phyloP scores from a whole-genome alignment of 2,113 vertebrate genomes.

The Fregata magnificens region DNA sequence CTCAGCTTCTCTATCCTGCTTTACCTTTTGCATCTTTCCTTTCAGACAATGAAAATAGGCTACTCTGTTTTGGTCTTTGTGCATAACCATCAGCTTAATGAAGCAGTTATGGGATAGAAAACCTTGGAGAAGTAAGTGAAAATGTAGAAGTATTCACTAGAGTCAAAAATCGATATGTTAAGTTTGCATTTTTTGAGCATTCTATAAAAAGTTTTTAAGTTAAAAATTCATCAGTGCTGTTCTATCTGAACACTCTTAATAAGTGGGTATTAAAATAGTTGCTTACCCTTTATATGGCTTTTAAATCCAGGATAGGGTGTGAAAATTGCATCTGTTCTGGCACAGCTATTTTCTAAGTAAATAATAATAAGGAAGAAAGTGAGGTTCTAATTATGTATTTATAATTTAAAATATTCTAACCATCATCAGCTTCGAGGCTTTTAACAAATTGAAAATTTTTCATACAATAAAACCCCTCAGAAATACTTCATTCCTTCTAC shows the following conservation, averaged over 20 bases:
- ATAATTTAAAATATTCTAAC: constrained; percentile 3
- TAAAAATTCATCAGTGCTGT: not conserved
- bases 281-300: constrained; percentile 95
- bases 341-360: constrained; percentile 94
- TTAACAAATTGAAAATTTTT: not conserved
- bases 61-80: not conserved
- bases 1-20: not conserved
- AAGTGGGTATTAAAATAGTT: not conserved
- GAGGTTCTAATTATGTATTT: not conserved
- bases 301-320: constrained; percentile 97
- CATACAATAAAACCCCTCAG: not conserved
- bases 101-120: not conserved
- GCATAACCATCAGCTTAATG: not conserved
- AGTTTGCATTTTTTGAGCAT: not conserved
- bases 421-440: not conserved
- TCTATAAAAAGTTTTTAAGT: not conserved
- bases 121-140: not conserved
- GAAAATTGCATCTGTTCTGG: constrained; percentile 96
- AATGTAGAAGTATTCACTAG: not conserved
- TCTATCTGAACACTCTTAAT: not conserved
- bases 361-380: not conserved
- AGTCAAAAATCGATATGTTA: not conserved
- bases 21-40: not conserved
- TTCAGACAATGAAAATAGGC: not conserved
- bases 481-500: not conserved